These are phyloP conservation scores for Amphiprion clarkii DNA, from an alignment of 2,797 vertebrate genomes.

Conservation along the genomic window DNA sequence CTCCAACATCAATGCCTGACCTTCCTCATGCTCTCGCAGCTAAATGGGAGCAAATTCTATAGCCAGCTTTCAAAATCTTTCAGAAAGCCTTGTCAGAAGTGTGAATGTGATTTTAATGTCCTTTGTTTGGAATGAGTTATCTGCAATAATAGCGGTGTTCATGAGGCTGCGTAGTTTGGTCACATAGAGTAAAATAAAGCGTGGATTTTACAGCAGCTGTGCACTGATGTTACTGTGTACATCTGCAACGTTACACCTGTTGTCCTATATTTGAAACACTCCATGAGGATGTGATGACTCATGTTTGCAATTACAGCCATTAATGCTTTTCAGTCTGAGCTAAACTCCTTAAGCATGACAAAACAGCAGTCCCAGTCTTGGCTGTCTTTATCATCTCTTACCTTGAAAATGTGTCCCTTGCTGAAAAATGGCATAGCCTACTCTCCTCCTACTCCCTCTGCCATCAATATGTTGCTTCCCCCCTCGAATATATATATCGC, in stretches of 20 bases:
- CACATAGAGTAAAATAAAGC: neutral
- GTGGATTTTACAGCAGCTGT: neutral
- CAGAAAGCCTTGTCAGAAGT: too few species aligned
- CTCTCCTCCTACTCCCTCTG: neutral
- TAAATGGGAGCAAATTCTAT: neutral
- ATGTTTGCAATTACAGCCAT: neutral
- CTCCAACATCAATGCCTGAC: too few species aligned
- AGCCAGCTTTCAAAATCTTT: too few species aligned
- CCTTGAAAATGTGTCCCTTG: conserved; percentile 6
- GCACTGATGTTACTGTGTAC: neutral
- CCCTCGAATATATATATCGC: neutral
- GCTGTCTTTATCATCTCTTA: conserved; percentile 6
- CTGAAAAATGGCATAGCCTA: neutral
- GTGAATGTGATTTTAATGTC: too few species aligned
- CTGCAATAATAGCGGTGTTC: neutral
- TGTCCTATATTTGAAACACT: neutral
- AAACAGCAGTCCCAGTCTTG: neutral
- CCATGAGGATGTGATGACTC: neutral
- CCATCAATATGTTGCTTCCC: neutral
- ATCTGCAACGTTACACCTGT: neutral
- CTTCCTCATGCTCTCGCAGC: too few species aligned
- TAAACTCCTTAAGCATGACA: neutral
- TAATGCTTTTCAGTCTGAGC: neutral
- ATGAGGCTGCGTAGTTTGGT: neutral
- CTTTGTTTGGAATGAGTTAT: too few species aligned